phyloP scores from a whole-genome alignment of 1,140 invertebrate species.

The Pissodes strobi region DNA sequence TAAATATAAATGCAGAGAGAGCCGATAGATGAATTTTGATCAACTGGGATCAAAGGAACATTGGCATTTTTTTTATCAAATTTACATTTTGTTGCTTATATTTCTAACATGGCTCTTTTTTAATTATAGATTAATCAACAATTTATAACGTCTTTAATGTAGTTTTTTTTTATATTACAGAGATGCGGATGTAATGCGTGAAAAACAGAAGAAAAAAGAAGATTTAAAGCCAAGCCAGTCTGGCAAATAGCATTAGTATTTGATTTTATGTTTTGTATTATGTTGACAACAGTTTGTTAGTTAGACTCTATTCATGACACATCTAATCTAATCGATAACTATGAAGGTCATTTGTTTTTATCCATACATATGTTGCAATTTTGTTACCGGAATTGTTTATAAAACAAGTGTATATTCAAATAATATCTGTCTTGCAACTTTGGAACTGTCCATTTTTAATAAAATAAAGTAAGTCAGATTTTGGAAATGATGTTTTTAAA shows the following conservation, averaged over 20 bases:
- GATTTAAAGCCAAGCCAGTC: slow-evolving; percentile 47
- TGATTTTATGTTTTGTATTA: too few species aligned
- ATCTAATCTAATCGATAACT: too few species aligned
- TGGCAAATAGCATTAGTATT: slow-evolving; percentile 29
- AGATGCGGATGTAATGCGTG: slow-evolving; percentile 80
- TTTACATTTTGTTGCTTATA: neutral
- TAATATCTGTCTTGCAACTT: neutral
- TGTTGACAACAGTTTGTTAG: too few species aligned
- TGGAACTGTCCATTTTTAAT: slow-evolving; percentile 30
- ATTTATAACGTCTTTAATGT: slow-evolving; percentile 15
- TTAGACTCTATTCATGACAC: too few species aligned
- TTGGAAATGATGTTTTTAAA: neutral
- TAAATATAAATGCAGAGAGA: too few species aligned
- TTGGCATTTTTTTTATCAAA: too few species aligned
- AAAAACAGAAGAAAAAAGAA: slow-evolving; percentile 75
- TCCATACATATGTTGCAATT: too few species aligned
- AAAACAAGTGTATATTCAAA: neutral
- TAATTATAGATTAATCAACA: neutral
- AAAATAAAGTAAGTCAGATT: slow-evolving; percentile 9
- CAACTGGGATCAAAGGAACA: too few species aligned
- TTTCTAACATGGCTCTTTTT: neutral
- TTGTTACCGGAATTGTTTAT: too few species aligned
- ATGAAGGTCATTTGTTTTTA: too few species aligned
- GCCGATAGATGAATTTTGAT: too few species aligned
- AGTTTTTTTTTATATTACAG: slow-evolving; percentile 59